Conservation (phyloP, 2,113 vertebrate species). For the Hypanus sabinus region DNA sequence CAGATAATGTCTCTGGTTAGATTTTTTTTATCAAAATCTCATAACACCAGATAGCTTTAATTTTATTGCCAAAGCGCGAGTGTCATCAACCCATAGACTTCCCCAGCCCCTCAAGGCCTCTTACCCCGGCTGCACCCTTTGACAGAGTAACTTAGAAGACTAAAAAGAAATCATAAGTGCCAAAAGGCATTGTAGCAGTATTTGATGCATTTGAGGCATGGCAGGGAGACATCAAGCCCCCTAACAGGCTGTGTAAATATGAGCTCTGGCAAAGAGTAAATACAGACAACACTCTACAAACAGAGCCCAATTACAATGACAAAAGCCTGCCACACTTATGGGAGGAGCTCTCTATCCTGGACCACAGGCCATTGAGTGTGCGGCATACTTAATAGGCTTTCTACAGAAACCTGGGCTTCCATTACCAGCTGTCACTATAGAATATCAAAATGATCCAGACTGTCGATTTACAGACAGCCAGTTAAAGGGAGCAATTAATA, state of each 20-base stretch:
- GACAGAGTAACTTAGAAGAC: constrained; percentile 38
- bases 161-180: constrained; percentile 43
- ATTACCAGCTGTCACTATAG: constrained; percentile 81
- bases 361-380: constrained; percentile 76
- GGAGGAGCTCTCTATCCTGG: constrained; percentile 74
- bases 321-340: constrained; percentile 86
- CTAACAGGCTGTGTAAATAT: constrained; percentile 56
- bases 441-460: constrained; percentile 68
- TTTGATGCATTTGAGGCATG: constrained; percentile 22
- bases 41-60: constrained; percentile 58
- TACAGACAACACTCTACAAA: constrained; percentile 67
- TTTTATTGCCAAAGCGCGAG: constrained; percentile 48
- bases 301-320: constrained; percentile 81
- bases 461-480: constrained; percentile 53
- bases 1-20: constrained; percentile 51
- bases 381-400: constrained; percentile 89
- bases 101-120: constrained; percentile 42
- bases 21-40: constrained; percentile 55
- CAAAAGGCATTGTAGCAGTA: constrained; percentile 28
- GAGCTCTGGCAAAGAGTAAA: constrained; percentile 61
- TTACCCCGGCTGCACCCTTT: constrained; percentile 27
- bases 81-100: constrained; percentile 61
- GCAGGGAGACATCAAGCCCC: constrained; percentile 40
- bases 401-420: constrained; percentile 54
- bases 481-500: constrained; percentile 56